phyloP scores from a whole-genome alignment of 1,140 invertebrate species.

The Luehdorfia chinensis region DNA sequence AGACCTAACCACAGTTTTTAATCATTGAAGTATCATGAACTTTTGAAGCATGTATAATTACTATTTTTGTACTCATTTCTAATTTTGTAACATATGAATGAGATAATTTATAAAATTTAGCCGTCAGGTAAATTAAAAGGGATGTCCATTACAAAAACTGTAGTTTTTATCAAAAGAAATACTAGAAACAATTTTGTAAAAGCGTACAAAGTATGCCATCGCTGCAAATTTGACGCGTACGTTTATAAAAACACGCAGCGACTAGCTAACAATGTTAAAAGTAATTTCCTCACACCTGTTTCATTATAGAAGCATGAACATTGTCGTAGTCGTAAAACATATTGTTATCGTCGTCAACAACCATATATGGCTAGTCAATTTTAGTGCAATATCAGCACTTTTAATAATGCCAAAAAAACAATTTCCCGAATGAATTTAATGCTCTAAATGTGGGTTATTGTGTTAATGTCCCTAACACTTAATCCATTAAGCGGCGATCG shows the following conservation, averaged over 20 bases:
- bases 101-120: no score
- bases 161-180: no score
- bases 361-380: conserved; percentile 2
- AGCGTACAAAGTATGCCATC: not conserved
- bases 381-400: conserved; percentile 31
- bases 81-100: no score
- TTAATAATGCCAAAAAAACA: conserved; percentile 30
- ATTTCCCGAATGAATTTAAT: conserved; percentile 50
- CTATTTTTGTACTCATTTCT: no score
- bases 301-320: conserved; percentile 5
- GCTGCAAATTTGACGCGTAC: not conserved
- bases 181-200: no score
- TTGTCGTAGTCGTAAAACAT: conserved; percentile 5
- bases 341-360: conserved; percentile 3
- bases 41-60: no score
- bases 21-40: no score
- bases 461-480: conserved; percentile 53
- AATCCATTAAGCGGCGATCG: conserved; percentile 42
- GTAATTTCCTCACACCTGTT: conserved; percentile 13
- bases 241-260: not conserved
- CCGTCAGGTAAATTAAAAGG: no score
- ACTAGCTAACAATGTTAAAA: conserved; percentile 8
- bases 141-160: no score
- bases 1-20: no score
- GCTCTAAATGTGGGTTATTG: conserved; percentile 55